Evolutionary conservation across 2,888 invertebrate species (phyloP), one percentile per base, ranked within the genome.

Genomic region (Rotaria macrura): DNA sequence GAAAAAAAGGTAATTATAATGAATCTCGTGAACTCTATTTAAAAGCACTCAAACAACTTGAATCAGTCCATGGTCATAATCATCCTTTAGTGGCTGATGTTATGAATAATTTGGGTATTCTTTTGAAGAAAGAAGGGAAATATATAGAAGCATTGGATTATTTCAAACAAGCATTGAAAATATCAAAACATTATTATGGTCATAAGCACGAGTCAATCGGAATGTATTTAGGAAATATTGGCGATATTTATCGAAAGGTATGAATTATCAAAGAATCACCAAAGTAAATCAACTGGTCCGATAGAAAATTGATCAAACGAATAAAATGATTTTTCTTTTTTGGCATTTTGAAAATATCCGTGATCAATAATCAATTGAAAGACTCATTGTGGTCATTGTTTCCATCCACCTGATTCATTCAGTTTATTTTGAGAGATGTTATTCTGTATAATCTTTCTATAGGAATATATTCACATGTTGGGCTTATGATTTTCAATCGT

Each of bases 151-250:
- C 65, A 29, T 34, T 65, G 65, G 65, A 14, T 29, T 65, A 65
- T 34, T 65, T 65, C 12, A 65, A 65, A 29, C n/a, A n/a, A 29
- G 65, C 65, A 14, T 65, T 65, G 34, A 65, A 65, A 65, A 65
- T 65, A 65, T n/a, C 29, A 29, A 65, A 65, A 29, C 65, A 65
- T 65, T 65, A 29, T 65, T 65, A 65, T 65, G 65, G 65, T 65
- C 29, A n/a, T 29, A n/a, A 65, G 17, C 65, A 65, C 29, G 29
- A n/a, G 34, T 65, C 65, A 34, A 65, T 65, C 34, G 65, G 65
- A 65, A 65, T 65, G 65, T 65, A 65, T 65, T 65, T 65, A 65
- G 34, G 29, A 65, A 65, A 65, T 34, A 65, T 65, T n/a, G 65
- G 65, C 29, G 65, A 65, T 29, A 65, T 65, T 65, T 65, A 65